Evolutionary conservation across 2,113 vertebrate genomes (phyloP).

Genomic region (Crotophaga sulcirostris): DNA sequence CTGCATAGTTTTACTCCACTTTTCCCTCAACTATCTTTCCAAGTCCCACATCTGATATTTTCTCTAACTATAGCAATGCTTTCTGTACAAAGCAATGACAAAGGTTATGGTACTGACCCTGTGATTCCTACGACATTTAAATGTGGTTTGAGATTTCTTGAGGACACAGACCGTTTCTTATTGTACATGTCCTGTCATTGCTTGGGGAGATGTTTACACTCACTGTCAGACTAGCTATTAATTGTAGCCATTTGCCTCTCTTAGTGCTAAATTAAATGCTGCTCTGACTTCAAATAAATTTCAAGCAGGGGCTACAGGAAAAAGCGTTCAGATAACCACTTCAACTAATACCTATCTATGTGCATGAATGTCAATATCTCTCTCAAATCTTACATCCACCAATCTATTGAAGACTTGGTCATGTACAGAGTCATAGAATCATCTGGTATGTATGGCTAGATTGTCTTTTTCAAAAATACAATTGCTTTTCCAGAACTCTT

Average conservation of each 20-base stretch:
- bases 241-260: neutral
- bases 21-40: neutral
- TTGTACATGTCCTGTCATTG: neutral
- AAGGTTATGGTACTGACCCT: neutral
- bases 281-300: neutral
- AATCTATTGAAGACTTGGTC: slow-evolving; percentile 31
- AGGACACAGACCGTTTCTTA: neutral
- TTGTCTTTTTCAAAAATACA: neutral
- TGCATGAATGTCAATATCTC: neutral
- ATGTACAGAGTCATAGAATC: no score
- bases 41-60: neutral
- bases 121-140: neutral
- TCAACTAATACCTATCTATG: neutral
- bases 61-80: neutral
- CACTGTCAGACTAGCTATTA: neutral
- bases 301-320: neutral
- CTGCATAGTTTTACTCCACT: neutral
- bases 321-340: neutral
- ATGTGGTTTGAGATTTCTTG: neutral
- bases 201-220: neutral
- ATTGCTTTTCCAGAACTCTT: neutral
- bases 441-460: neutral
- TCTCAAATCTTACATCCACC: neutral
- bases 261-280: neutral
- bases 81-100: neutral